Base-by-base conservation (phyloP, 2,113 vertebrate genomes). In the Cyanoderma ruficeps region DNA sequence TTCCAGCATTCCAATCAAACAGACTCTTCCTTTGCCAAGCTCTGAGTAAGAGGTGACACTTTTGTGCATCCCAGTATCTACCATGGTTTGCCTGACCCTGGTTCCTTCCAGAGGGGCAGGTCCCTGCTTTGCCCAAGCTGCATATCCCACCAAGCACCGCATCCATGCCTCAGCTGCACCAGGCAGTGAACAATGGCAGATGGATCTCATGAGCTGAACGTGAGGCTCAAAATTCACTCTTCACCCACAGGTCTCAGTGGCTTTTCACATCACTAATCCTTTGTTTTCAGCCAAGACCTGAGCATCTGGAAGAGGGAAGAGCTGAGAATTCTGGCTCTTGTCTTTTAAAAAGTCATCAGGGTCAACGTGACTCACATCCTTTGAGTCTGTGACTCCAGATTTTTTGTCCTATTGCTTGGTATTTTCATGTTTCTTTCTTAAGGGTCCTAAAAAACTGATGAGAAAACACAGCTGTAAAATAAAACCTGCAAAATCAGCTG, bases 41-140 rank as follows among this genome's bases (percentile, higher is more conserved):
- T 89, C 37, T n/a, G 35, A 65, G 16, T 14, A n/a, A 44, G 47
- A 64, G 19, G 28, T 0, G 0, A 50, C 13, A 39, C 0, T 0
- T 31, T 33, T 0, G 0, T 46, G 41, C 13, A 24, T 64, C 35
- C 53, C 1, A 1, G 4, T 4, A 2, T 15, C 11, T 30, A 4
- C 15, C 11, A n/a, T 50, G 39, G 10, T n/a, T 87, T 2, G 0
- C 33, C 67, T 25, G 31, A 47, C 9, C 1, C 22, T 31, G 22
- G 2, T 3, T 64, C 42, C 6, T 77, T 75, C n/a, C 3, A 3
- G 42, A 68, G 20, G 5, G 14, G 12, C 25, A 68, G 35, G 22
- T 61, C 11, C 75, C 22, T 13, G 31, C 44, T 68, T 59, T n/a
- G 19, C 22, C 27, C 31, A 30, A 56, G 35, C 35, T 84, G 31